These are phyloP conservation scores for Lepidurus arcticus DNA, from an alignment of 1,140 invertebrate genomes.

Conservation along the genomic window DNA sequence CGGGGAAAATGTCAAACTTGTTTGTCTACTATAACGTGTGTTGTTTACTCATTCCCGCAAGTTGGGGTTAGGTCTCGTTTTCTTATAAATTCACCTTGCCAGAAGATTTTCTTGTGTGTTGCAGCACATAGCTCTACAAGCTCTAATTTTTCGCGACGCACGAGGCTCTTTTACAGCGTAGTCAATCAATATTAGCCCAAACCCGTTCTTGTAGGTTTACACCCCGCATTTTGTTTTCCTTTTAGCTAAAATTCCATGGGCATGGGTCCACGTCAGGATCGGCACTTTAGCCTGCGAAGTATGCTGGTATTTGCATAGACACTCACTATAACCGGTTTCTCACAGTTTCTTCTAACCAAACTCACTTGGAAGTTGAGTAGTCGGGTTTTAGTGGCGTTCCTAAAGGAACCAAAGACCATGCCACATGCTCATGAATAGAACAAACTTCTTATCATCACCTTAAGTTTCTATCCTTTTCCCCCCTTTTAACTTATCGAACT, in stretches of 20 bases:
- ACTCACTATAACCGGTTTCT: background rate
- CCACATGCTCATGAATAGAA: constrained; percentile 44
- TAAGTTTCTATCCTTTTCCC: background rate
- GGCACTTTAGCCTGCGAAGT: background rate
- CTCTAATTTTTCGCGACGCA: background rate
- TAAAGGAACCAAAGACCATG: constrained; percentile 45
- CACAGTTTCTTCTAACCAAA: background rate
- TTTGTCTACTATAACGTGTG: background rate
- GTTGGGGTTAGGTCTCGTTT: no score
- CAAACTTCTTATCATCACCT: background rate
- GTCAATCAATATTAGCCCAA: background rate
- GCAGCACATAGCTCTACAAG: background rate
- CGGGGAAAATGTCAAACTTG: background rate
- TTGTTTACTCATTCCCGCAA: background rate
- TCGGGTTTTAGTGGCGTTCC: no score
- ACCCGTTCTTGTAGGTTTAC: background rate
- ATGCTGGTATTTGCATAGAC: constrained; percentile 1
- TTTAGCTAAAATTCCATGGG: background rate
- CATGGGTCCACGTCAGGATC: constrained; percentile 14
- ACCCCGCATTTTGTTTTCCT: background rate
- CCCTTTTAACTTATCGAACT: background rate
- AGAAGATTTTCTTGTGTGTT: background rate
- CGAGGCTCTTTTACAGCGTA: background rate
- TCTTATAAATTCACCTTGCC: background rate
- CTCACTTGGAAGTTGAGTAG: background rate